These are phyloP conservation scores for Delichon dasypus DNA, from an alignment of 2,797 vertebrate species.

Conservation along the genomic window DNA sequence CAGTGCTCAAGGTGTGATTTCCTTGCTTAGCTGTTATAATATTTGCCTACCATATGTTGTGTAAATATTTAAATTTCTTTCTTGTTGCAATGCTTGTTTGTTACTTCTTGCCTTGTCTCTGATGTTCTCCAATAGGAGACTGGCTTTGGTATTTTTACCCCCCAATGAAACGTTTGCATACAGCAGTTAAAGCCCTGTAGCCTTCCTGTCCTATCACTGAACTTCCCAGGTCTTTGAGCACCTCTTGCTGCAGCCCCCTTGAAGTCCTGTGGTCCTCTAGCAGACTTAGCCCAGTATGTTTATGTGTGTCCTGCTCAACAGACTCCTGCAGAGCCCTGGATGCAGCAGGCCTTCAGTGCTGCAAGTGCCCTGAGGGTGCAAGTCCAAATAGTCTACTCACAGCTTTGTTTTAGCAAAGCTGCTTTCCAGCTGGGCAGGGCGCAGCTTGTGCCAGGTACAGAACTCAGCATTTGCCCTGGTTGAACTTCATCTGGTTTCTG, in stretches of 20 bases:
- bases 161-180: not conserved
- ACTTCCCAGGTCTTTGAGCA: not conserved
- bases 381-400: not conserved
- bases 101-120: not conserved
- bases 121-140: not conserved
- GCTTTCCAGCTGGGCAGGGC: not conserved
- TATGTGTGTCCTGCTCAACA: not conserved
- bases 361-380: not conserved
- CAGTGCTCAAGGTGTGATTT: not conserved
- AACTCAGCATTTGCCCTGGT: not conserved
- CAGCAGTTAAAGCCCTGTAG: not conserved
- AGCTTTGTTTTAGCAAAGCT: not conserved
- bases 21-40: not conserved
- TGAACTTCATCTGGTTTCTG: not conserved
- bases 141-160: not conserved
- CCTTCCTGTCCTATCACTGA: not conserved
- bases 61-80: not conserved
- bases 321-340: not conserved
- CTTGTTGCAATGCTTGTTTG: not conserved
- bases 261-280: not conserved
- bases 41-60: not conserved
- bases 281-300: not conserved
- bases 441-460: not conserved
- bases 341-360: not conserved
- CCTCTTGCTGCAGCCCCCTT: not conserved